phyloP scores from a whole-genome alignment of 2,113 vertebrate genomes.

The Pteropus alecto region DNA sequence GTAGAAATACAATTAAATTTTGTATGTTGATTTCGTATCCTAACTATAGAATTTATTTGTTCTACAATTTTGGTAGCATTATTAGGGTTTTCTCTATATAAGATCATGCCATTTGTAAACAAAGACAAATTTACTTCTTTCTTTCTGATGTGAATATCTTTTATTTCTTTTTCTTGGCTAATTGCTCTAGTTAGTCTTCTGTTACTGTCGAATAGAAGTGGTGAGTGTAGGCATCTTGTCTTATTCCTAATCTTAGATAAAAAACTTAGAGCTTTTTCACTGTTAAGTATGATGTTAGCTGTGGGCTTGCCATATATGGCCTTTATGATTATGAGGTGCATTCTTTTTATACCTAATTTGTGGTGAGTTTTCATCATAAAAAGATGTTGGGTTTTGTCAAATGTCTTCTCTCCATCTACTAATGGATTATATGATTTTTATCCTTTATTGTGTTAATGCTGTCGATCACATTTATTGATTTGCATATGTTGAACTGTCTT shows the following conservation, averaged over 20 bases:
- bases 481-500: neutral
- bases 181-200: neutral
- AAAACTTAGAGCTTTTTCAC: no score
- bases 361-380: neutral
- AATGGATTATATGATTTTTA: neutral
- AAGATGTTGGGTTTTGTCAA: neutral
- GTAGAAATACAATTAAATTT: no score
- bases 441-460: neutral
- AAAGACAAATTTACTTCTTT: no score
- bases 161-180: neutral
- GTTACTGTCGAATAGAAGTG: neutral
- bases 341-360: neutral
- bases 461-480: neutral
- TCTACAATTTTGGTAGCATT: no score
- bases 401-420: neutral
- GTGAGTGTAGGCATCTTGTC: neutral
- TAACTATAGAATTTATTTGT: no score
- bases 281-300: no score
- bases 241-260: no score
- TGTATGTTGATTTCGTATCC: no score
- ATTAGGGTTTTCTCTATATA: no score
- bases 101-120: no score
- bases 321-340: neutral
- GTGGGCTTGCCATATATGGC: neutral
- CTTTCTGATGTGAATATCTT: neutral